Conservation (phyloP, 1,140 invertebrate species). For the Drosophila pectinifera region DNA sequence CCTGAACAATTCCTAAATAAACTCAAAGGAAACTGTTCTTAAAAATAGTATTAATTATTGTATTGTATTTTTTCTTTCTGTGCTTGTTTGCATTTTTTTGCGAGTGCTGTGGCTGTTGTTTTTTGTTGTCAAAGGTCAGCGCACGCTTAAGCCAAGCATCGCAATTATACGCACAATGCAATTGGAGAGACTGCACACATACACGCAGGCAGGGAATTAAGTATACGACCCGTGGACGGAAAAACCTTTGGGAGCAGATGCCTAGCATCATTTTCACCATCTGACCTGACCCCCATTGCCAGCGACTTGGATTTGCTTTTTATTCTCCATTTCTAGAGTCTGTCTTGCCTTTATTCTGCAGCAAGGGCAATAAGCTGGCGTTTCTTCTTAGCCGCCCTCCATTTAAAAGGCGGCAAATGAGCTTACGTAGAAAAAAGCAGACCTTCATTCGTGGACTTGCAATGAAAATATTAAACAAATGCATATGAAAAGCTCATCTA, state of each 20-base stretch:
- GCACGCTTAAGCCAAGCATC: constrained; percentile 81
- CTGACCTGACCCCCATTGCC: constrained; percentile 47
- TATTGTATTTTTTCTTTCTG: constrained; percentile 3
- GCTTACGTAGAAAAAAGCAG: constrained; percentile 11
- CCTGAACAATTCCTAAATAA: too few relatives aligned
- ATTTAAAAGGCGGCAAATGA: constrained; percentile 39
- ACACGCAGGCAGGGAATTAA: constrained; percentile 22
- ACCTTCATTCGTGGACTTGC: constrained; percentile 6
- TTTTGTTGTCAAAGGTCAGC: constrained; percentile 78
- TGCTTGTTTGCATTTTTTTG: constrained; percentile 22
- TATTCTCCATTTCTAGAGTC: constrained; percentile 27
- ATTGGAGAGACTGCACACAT: constrained; percentile 29
- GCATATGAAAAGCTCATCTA: background rate
- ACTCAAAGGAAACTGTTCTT: too few relatives aligned
- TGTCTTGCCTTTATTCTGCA: constrained; percentile 11
- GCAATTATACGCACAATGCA: constrained; percentile 82
- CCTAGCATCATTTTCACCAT: constrained; percentile 35
- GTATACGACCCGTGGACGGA: constrained; percentile 40
- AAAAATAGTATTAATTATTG: too few relatives aligned
- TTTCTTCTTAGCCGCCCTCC: constrained; percentile 30
- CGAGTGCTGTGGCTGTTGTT: constrained; percentile 10
- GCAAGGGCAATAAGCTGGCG: constrained; percentile 31
- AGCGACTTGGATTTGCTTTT: constrained; percentile 35
- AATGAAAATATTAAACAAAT: constrained; percentile 8
- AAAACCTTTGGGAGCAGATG: constrained; percentile 45